Evolutionary conservation across 2,113 vertebrate genomes (phyloP).

Genomic region (Ailuropoda melanoleuca): DNA sequence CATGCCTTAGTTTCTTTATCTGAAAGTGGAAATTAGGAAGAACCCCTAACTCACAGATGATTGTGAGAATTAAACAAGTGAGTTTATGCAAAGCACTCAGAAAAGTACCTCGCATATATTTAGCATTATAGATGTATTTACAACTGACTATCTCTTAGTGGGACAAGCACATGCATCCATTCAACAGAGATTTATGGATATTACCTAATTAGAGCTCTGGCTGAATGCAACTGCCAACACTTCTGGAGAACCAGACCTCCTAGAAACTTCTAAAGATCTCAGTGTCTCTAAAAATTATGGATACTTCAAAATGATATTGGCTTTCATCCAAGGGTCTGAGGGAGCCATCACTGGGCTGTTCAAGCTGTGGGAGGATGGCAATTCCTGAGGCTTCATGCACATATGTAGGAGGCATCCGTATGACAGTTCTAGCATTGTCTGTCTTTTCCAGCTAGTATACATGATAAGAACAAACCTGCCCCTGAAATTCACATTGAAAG

Average conservation of each 20-base stretch:
- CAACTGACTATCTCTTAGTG: neutral
- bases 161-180: accelerated
- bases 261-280: neutral
- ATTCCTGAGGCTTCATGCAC: neutral
- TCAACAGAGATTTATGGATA: neutral
- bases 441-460: neutral
- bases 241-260: neutral
- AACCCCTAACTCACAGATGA: neutral
- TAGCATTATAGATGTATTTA: neutral
- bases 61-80: neutral
- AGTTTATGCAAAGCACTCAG: neutral
- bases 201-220: neutral
- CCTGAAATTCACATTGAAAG: neutral
- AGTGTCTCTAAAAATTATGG: neutral
- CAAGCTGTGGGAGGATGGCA: neutral
- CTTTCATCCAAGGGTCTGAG: neutral
- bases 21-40: neutral
- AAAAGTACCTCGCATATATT: accelerated
- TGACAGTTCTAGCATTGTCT: accelerated
- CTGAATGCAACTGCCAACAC: neutral
- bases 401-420: neutral
- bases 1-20: neutral
- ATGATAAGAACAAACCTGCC: neutral
- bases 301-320: neutral
- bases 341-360: neutral